phyloP scores from a whole-genome alignment of 2,888 invertebrate species.

The Hydrotaea cyrtoneurina region DNA sequence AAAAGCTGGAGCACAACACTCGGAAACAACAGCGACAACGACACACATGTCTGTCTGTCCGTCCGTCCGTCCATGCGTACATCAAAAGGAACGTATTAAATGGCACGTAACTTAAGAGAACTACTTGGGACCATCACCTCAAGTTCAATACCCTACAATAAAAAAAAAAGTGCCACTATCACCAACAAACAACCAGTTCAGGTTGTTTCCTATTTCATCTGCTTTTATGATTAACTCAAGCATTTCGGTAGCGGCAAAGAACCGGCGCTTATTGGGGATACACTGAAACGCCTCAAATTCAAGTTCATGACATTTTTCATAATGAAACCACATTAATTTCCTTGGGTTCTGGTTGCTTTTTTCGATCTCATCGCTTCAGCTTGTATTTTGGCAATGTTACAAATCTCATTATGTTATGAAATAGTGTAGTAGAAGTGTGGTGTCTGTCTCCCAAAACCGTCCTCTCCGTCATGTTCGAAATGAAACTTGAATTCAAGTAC shows the following conservation, averaged over 20 bases:
- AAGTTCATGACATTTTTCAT: conserved; percentile 59
- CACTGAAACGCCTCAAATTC: conserved; percentile 36
- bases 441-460: not conserved
- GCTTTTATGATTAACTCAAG: conserved; percentile 38
- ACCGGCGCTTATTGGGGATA: not conserved
- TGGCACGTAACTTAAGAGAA: conserved; percentile 65
- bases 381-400: conserved; percentile 57
- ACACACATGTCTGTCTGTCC: not conserved
- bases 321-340: conserved; percentile 32
- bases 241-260: not conserved
- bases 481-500: conserved; percentile 12
- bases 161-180: not conserved
- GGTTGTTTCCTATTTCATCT: not conserved
- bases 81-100: conserved; percentile 62
- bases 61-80: conserved; percentile 5
- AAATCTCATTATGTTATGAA: conserved; percentile 48
- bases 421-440: too few relatives aligned
- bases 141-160: conserved; percentile 66
- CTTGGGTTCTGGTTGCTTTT: conserved; percentile 14
- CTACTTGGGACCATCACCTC: conserved; percentile 55
- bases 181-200: not conserved
- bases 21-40: not conserved
- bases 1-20: conserved; percentile 12
- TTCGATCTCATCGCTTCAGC: conserved; percentile 13
- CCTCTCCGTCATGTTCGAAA: conserved; percentile 15